phyloP scores from a whole-genome alignment of 1,140 invertebrate species.

The Lucilia cuprina region DNA sequence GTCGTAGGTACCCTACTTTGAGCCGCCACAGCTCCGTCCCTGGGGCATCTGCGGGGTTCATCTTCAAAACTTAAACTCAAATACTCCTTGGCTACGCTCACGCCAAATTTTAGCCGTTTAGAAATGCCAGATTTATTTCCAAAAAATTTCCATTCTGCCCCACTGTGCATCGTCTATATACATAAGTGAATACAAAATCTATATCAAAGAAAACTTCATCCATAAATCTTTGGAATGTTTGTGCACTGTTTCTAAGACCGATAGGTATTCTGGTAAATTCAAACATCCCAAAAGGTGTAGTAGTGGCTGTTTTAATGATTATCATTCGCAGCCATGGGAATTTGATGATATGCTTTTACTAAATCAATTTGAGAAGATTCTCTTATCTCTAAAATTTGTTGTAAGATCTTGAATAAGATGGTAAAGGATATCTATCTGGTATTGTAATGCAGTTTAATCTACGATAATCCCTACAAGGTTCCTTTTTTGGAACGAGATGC shows the following conservation, averaged over 20 bases:
- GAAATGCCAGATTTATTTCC: no score
- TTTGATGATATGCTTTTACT: background rate
- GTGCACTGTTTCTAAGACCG: background rate
- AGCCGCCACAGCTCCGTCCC: no score
- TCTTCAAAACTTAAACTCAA: no score
- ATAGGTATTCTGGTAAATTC: background rate
- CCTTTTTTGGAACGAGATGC: background rate
- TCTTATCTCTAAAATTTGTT: background rate
- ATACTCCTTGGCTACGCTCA: no score
- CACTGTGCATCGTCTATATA: no score
- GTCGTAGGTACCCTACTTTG: no score
- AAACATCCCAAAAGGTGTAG: background rate
- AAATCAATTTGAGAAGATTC: no score
- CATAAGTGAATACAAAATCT: constrained; percentile 59
- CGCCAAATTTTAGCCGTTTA: no score
- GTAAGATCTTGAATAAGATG: background rate
- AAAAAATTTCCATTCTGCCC: no score
- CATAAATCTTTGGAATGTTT: background rate
- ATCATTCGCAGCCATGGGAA: background rate
- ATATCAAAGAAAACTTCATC: constrained; percentile 42
- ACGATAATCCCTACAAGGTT: background rate
- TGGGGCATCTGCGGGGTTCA: no score
- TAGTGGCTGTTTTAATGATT: background rate
- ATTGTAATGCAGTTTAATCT: background rate
- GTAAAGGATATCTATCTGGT: background rate